phyloP scores from a whole-genome alignment of 30 jellyfish, hydroid and myxozoan genomes.

The Aurelia aurita region DNA sequence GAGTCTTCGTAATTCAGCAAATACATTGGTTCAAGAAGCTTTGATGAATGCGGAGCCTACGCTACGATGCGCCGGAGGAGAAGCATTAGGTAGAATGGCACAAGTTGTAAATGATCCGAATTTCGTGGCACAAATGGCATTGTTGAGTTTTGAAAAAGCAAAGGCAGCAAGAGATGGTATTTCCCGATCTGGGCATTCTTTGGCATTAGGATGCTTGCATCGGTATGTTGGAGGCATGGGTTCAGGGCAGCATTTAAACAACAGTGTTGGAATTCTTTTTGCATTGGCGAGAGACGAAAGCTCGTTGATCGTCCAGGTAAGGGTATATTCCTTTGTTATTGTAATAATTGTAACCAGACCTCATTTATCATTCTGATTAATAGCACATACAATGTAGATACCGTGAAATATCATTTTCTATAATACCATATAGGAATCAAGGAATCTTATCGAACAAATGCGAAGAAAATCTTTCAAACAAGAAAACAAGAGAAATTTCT shows the following conservation, averaged over 20 bases:
- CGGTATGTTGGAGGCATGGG: conserved; percentile 99
- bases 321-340: not conserved
- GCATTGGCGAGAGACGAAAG: conserved; percentile 95
- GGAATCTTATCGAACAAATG: too few relatives aligned
- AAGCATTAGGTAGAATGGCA: conserved; percentile 97
- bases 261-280: conserved; percentile 88
- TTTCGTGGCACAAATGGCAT: conserved; percentile 97
- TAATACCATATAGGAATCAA: too few relatives aligned
- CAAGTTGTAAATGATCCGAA: conserved; percentile 90
- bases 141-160: conserved; percentile 92
- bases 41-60: conserved; percentile 93
- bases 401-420: too few relatives aligned
- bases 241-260: conserved; percentile 94
- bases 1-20: conserved; percentile 86
- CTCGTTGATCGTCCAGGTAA: conserved; percentile 92
- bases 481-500: too few relatives aligned
- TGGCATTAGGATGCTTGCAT: conserved; percentile 96
- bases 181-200: conserved; percentile 96
- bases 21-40: conserved; percentile 91
- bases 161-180: conserved; percentile 93
- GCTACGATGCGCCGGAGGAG: conserved; percentile 99
- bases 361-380: too few relatives aligned
- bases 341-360: too few relatives aligned
- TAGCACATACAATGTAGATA: too few relatives aligned
- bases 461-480: too few relatives aligned